phyloP scores from a whole-genome alignment of 37 sponge, comb jelly and placozoan species.

The Ephydatia muelleri region DNA sequence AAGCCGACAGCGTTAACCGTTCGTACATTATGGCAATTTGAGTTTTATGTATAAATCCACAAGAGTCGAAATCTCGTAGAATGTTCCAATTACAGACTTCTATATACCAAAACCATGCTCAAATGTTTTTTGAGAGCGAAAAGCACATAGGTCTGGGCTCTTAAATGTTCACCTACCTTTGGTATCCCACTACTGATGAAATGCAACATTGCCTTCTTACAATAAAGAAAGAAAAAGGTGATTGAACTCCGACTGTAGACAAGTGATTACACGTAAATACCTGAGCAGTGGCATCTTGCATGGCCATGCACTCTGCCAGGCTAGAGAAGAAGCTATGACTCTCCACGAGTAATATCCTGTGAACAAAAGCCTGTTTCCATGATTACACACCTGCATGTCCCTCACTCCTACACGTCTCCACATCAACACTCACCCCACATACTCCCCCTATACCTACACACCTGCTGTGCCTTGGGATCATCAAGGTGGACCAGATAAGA shows the following conservation, averaged over 20 bases:
- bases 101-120: no score
- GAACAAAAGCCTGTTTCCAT: background rate
- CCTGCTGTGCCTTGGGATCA: slow-evolving; percentile 80
- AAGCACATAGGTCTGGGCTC: no score
- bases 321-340: slow-evolving; percentile 87
- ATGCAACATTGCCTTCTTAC: slow-evolving; percentile 98
- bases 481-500: slow-evolving; percentile 96
- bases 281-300: slow-evolving; percentile 99
- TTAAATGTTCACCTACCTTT: slow-evolving; percentile 37
- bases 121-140: no score
- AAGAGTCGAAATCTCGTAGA: no score
- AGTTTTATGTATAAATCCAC: no score
- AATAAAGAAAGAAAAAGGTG: background rate
- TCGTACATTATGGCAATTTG: no score
- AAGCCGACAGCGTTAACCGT: no score
- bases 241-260: background rate
- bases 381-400: background rate
- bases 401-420: background rate
- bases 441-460: no score
- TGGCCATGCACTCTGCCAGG: slow-evolving; percentile 98
- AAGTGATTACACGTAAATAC: background rate
- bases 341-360: slow-evolving; percentile 86
- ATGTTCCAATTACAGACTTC: no score
- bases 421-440: no score
- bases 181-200: slow-evolving; percentile 98